phyloP scores from a whole-genome alignment of 2,797 vertebrate species.

The Myotis planiceps region DNA sequence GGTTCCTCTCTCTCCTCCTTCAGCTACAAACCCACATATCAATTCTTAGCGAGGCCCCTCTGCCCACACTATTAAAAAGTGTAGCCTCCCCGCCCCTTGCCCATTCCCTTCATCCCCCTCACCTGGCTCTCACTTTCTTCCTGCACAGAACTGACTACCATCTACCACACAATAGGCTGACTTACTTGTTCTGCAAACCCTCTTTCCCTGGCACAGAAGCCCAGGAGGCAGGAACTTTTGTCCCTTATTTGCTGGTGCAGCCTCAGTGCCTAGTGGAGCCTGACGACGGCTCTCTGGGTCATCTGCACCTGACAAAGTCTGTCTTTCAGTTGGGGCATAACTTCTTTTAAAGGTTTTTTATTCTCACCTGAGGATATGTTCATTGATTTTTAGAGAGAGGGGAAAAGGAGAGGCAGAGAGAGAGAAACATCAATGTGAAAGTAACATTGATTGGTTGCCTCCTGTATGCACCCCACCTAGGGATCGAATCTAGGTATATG shows the following conservation, averaged over 20 bases:
- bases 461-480: background rate
- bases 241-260: background rate
- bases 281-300: background rate
- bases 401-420: background rate
- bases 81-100: background rate
- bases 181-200: background rate
- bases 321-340: too few relatives aligned
- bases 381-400: background rate
- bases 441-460: background rate
- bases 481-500: background rate
- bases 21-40: background rate
- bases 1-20: background rate
- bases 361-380: background rate
- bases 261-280: background rate
- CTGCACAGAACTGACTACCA: background rate
- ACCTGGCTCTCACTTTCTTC: too few relatives aligned
- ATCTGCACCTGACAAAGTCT: background rate
- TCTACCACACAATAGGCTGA: background rate
- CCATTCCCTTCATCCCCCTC: background rate
- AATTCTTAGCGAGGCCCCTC: background rate
- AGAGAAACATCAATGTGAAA: background rate
- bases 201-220: background rate
- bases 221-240: background rate
- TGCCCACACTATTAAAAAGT: background rate
- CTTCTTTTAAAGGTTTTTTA: background rate